Conservation (phyloP, 2,113 vertebrate species). For the Coryphaenoides rupestris region DNA sequence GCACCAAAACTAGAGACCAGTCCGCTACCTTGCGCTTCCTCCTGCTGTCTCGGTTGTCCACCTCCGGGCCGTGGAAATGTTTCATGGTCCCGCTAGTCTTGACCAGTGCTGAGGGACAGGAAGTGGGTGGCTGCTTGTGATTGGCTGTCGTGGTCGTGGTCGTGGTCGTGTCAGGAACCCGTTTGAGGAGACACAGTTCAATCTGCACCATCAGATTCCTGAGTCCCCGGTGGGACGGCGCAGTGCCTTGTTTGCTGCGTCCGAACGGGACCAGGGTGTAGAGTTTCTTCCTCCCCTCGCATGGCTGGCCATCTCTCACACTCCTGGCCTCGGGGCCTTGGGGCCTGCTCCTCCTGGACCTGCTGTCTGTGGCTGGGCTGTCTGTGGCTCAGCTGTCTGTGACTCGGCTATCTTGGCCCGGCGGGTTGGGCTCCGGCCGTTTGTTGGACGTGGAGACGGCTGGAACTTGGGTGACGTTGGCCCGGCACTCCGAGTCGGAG, state of each 20-base stretch:
- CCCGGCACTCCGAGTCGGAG: constrained; percentile 75
- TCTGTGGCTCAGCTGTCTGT: too few relatives aligned
- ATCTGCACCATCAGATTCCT: constrained; percentile 93
- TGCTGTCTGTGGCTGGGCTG: constrained; percentile 50
- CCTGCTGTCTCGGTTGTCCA: constrained; percentile 75
- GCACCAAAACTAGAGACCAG: too few relatives aligned
- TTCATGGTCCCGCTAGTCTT: constrained; percentile 67
- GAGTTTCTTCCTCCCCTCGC: constrained; percentile 80
- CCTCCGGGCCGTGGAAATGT: too few relatives aligned
- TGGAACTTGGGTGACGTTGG: constrained; percentile 69
- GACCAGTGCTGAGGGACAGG: constrained; percentile 38
- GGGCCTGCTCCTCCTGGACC: constrained; percentile 56
- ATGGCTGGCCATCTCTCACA: constrained; percentile 75
- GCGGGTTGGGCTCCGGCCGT: constrained; percentile 47
- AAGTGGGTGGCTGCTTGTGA: constrained; percentile 57
- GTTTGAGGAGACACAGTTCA: constrained; percentile 88
- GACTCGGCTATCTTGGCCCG: too few relatives aligned
- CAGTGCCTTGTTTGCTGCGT: constrained; percentile 78
- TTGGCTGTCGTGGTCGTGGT: constrained; percentile 66
- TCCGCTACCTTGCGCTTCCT: constrained; percentile 97
- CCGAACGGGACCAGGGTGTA: constrained; percentile 96
- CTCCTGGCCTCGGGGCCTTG: constrained; percentile 51
- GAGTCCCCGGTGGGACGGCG: constrained; percentile 79
- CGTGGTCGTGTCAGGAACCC: constrained; percentile 81
- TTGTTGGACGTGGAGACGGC: constrained; percentile 70